A percentile compares a stretch with the other conserved stretches of the same genome.
These are phyloP conservation scores for Sigmodon hispidus DNA, from an alignment of 2,113 vertebrate genomes.

Conservation along the genomic window DNA sequence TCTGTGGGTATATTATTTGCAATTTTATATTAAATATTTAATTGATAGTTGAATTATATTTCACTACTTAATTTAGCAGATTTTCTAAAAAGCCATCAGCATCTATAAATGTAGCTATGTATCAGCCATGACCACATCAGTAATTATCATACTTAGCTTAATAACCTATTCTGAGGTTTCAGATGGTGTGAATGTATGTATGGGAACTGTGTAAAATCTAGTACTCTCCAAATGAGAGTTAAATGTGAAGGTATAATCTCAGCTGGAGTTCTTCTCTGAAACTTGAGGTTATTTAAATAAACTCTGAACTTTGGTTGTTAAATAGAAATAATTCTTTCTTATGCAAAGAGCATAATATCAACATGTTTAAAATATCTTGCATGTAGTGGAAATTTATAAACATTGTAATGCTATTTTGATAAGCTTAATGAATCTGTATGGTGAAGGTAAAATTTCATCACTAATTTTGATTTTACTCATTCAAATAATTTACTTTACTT, in stretches of 20 bases:
- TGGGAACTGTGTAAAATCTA: not conserved
- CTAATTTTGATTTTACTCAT: not conserved
- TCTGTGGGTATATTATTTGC: not conserved
- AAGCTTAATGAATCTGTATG: constrained; percentile 19
- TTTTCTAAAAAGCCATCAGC: not conserved
- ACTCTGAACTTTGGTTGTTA: constrained; percentile 10
- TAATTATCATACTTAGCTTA: not conserved
- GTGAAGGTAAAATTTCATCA: constrained; percentile 15
- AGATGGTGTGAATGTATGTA: not conserved
- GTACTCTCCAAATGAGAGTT: not conserved
- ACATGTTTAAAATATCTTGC: not conserved
- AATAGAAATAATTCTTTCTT: constrained; percentile 30
- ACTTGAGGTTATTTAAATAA: not conserved
- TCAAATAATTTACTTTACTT: not conserved
- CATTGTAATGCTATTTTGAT: not conserved
- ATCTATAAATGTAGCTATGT: not conserved
- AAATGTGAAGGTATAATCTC: not conserved
- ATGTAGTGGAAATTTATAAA: not conserved
- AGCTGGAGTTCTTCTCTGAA: not conserved
- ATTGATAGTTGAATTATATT: constrained; percentile 7
- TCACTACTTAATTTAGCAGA: constrained; percentile 9
- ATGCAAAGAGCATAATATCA: not conserved
- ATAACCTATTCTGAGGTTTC: not conserved
- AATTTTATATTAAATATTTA: not conserved
- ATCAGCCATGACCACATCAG: not conserved